These are phyloP conservation scores for Clarias macrocephalus DNA, from an alignment of 2,113 vertebrate genomes.

Conservation along the genomic window DNA sequence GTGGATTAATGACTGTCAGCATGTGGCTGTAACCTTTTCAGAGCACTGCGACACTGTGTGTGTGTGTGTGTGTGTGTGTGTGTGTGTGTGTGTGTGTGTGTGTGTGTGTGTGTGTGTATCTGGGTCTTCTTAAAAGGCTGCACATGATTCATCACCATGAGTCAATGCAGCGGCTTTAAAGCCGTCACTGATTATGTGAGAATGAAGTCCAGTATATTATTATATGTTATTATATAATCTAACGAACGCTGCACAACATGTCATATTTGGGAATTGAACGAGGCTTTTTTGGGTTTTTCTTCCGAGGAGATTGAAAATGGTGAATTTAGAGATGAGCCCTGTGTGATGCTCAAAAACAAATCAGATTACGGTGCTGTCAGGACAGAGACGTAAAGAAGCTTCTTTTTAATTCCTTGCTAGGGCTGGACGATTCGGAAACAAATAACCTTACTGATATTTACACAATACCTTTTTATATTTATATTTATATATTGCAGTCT, in stretches of 20 bases:
- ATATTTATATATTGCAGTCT: not conserved
- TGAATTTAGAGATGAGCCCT: not conserved
- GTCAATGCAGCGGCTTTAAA: conserved; percentile 18
- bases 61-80: not conserved
- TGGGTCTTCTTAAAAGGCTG: not conserved
- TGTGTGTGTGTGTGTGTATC: conserved; percentile 9
- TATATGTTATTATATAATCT: not conserved
- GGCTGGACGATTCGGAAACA: not conserved
- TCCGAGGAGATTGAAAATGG: not conserved
- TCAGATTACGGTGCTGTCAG: not conserved
- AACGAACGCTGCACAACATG: not conserved
- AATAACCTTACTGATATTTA: not conserved
- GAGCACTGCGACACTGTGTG: not conserved
- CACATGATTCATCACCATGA: conserved; percentile 9
- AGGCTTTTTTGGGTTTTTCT: not conserved
- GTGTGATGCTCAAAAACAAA: conserved; percentile 12
- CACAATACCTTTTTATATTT: no score
- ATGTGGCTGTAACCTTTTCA: conserved; percentile 21
- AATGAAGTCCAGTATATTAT: not conserved
- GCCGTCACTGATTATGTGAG: not conserved
- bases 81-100: not conserved
- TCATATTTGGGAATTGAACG: not conserved
- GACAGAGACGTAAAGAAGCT: not conserved
- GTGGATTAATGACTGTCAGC: conserved; percentile 21
- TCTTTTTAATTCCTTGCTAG: not conserved